Evolutionary conservation across 2,888 invertebrate species (phyloP).

Genomic region (Spodoptera exigua): DNA sequence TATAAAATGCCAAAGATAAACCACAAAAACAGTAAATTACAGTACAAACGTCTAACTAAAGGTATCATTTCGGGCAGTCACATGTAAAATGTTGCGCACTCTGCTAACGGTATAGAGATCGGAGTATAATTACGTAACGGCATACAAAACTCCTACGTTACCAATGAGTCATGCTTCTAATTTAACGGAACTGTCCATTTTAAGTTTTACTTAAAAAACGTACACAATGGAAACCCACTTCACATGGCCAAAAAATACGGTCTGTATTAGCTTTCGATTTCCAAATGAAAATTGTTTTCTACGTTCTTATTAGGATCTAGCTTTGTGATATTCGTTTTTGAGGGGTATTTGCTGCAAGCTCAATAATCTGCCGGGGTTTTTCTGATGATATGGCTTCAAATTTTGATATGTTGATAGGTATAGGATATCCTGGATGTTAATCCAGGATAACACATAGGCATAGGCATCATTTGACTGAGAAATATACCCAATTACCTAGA

Average conservation of each 20-base stretch:
- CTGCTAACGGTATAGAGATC: slow-evolving; percentile 37
- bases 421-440: too few species aligned
- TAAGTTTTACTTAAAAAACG: slow-evolving; percentile 22
- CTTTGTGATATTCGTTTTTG: slow-evolving; percentile 11
- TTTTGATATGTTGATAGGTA: too few species aligned
- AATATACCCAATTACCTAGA: too few species aligned
- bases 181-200: slow-evolving; percentile 48
- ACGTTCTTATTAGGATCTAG: slow-evolving; percentile 19
- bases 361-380: too few species aligned
- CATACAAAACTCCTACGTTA: slow-evolving; percentile 35
- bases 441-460: too few species aligned
- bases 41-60: background rate
- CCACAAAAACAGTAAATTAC: slow-evolving; percentile 34
- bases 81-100: slow-evolving; percentile 46
- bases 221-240: slow-evolving; percentile 20
- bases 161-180: slow-evolving; percentile 49
- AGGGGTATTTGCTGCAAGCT: slow-evolving; percentile 11
- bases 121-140: slow-evolving; percentile 48
- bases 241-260: slow-evolving; percentile 25
- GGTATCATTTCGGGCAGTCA: slow-evolving; percentile 30
- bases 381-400: too few species aligned
- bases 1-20: too few species aligned
- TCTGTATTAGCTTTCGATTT: slow-evolving; percentile 36
- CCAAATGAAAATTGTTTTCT: slow-evolving; percentile 4
- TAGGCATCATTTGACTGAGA: too few species aligned